Base-by-base conservation (phyloP, 92 coral and sea anemone genomes). In the Epizoanthus scotinus region DNA sequence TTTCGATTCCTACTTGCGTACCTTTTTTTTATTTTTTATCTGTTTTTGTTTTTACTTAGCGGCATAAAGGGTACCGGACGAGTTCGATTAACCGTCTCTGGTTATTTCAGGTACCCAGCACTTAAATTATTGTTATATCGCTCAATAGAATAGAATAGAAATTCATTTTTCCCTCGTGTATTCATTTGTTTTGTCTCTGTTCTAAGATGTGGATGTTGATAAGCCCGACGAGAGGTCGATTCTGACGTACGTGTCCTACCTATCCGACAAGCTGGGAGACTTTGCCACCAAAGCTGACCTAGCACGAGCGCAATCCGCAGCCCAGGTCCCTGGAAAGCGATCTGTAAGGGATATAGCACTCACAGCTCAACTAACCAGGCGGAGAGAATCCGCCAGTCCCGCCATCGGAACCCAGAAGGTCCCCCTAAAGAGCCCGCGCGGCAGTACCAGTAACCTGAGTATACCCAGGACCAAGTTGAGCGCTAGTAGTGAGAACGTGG, bases 201-300 rank as follows among this genome's bases (percentile, higher is more conserved):
- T 42, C 36, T 2, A 71, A 93, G 97, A 93, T 72, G 92, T 93
- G 63, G 87, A 90, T 64, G 97, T 93, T 19, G 97, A 93, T 15
- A 90, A 82, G 49, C 97, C 97, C 27, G 95, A 94, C 18, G 95
- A 94, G 74, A 89, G 84, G 67, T 94, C 95, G 14, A 87, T 94
- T 36, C 66, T 94, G 63, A 89, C 91, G 25, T 94, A 94, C 29
- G 78, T 94, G 18, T 91, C 98, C 5, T 82, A 87, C 58, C 83
- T 91, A n/a, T 87, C 87, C 64, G 95, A 90, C 84, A 71, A 88
- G 22, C 84, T 88, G n/a, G 98, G 78, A 13, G 88, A 79, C 54
- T 63, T 74, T 28, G 86, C 87, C 28, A 79, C 89, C 34, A 69
- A 85, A 50, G 81, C 68, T 19, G 54, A 75, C 21, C 67, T 75